A percentile compares a stretch with the other conserved stretches of the same genome.
phyloP scores from a whole-genome alignment of 2,113 vertebrate genomes.

The Zeus faber region DNA sequence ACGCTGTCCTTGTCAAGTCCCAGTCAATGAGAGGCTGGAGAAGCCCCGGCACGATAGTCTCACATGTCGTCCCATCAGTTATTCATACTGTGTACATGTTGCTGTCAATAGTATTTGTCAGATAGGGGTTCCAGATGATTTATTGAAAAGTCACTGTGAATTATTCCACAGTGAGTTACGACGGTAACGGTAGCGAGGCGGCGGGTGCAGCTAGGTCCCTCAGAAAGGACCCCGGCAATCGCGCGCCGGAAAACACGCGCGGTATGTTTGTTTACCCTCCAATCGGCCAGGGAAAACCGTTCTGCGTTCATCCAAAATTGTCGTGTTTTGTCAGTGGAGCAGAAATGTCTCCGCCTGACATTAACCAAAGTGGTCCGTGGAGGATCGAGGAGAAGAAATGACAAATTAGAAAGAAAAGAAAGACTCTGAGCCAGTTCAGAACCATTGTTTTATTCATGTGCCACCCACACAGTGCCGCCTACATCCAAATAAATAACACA shows the following conservation, averaged over 20 bases:
- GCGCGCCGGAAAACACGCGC: slow-evolving; percentile 4
- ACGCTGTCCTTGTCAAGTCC: slow-evolving; percentile 5
- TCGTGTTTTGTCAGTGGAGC: slow-evolving; percentile 42
- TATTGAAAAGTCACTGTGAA: slow-evolving; percentile 18
- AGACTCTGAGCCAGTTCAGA: no score
- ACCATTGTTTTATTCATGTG: no score
- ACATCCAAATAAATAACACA: no score
- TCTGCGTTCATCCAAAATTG: slow-evolving; percentile 31
- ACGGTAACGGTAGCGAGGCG: slow-evolving; percentile 10
- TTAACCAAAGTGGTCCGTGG: slow-evolving; percentile 35
- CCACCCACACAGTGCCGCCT: no score
- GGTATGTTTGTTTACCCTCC: slow-evolving; percentile 29
- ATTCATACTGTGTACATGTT: slow-evolving; percentile 27
- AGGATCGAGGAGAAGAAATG: slow-evolving; percentile 34
- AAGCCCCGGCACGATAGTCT: slow-evolving; percentile 17
- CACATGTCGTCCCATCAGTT: slow-evolving; percentile 15
- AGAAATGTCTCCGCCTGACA: slow-evolving; percentile 32
- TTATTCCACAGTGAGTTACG: slow-evolving; percentile 19
- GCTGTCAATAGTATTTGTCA: slow-evolving; percentile 20
- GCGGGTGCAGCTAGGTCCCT: background rate
- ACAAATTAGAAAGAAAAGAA: slow-evolving; percentile 15
- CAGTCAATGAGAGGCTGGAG: slow-evolving; percentile 10
- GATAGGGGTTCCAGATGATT: slow-evolving; percentile 13
- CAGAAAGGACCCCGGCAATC: slow-evolving; percentile 20
- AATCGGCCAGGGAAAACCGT: slow-evolving; percentile 25